Base-by-base conservation (phyloP, 2,113 vertebrate species). In the Marmota monax region DNA sequence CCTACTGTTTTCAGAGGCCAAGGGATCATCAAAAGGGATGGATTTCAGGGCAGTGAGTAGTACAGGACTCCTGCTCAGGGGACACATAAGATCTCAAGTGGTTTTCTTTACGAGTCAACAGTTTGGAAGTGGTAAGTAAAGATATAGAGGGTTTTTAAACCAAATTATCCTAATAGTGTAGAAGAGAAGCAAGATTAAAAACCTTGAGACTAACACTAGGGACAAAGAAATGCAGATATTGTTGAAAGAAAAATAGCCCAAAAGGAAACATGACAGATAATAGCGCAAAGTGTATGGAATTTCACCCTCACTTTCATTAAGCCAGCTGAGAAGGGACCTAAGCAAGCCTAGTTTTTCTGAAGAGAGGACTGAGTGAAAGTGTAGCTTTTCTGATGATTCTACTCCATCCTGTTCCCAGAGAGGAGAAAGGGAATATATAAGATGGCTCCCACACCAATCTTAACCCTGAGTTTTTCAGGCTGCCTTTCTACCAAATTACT, bases 81-180 rank as follows among this genome's bases (percentile, higher is more conserved):
- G 3, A 51, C 61, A 56, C 5, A 63, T 29, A 76, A 34, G 18
- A 48, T 82, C 39, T 76, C 14, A 94, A 32, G 13, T 45, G 76
- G 25, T 70, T 85, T 92, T 80, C 45, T 39, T 92, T 65, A 39
- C 51, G 23, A n/a, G 39, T 37, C 65, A 84, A 39, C 10, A 80
- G 39, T 56, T 97, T 87, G n/a, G 58, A 73, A 29, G 27, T 87
- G 27, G 32, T n/a, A 84, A 34, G 39, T 88, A 79, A 91, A 88
- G n/a, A 91, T n/a, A 39, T 4, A 37, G 37, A 20, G 63, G 7
- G 10, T 85, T 84, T 77, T 87, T 73, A 45, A 92, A 78, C 27
- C 51, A 79, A 89, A 76, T 53, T 67, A 76, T 25, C 72, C n/a
- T 56, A 22, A 51, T 17, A 69, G 12, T 45, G 85, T 4, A 83